phyloP scores from a whole-genome alignment of 2,113 vertebrate genomes.

The Onychorhynchus coronatus region DNA sequence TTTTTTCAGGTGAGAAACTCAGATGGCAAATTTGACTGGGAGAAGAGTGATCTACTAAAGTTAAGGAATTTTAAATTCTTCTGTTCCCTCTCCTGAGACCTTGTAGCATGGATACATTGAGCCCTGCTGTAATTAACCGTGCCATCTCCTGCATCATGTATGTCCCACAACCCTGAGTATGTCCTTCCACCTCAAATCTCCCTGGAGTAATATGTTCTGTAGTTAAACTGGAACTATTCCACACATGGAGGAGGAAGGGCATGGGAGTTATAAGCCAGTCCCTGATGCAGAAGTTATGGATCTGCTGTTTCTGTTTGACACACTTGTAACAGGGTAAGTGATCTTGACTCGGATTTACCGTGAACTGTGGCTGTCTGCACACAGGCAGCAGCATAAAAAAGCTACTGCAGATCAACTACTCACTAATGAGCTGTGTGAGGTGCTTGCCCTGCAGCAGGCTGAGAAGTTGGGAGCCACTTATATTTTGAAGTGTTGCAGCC shows the following conservation, averaged over 20 bases:
- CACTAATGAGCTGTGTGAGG: neutral
- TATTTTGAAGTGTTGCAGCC: neutral
- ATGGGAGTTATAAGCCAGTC: neutral
- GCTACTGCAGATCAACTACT: neutral
- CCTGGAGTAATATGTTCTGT: accelerated
- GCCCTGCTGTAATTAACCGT: neutral
- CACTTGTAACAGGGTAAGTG: neutral
- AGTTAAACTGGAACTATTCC: neutral
- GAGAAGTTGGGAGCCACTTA: neutral
- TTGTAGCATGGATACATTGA: neutral
- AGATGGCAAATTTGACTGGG: neutral
- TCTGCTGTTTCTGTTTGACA: neutral
- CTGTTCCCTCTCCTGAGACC: neutral
- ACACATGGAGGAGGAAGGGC: neutral
- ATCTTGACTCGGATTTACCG: neutral
- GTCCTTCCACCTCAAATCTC: neutral
- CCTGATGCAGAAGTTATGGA: neutral
- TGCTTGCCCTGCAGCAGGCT: neutral
- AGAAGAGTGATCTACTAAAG: neutral
- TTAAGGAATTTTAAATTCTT: neutral
- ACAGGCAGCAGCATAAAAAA: neutral
- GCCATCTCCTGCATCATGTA: neutral
- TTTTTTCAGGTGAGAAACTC: neutral
- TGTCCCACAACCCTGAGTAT: neutral
- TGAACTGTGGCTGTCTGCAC: neutral